Base-by-base conservation (phyloP, 1,140 invertebrate species). In the Drosophila bifasciata region DNA sequence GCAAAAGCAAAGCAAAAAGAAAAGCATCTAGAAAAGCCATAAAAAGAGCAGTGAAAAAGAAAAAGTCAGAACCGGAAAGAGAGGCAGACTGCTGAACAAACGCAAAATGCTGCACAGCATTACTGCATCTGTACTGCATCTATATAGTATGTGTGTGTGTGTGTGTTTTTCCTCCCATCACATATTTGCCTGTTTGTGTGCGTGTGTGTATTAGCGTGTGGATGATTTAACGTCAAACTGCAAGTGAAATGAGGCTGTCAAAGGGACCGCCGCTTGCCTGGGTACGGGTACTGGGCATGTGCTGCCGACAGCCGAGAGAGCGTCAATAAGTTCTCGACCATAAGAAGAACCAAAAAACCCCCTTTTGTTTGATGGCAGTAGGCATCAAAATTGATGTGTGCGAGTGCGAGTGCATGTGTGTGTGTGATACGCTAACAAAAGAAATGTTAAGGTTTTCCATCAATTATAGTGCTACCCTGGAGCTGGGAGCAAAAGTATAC, bases 191-290 rank as follows among this genome's bases (percentile, higher is more conserved):
- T 43, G 28, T 19, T 43, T 36, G 48, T 6, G 21, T 28, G 40
- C 39, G 36, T 36, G 32, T 67, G 8, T 9, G 36, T 36, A 43
- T 9, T 28, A 39, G 11, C 15, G 61, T 21, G 43, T 50, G 52
- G 48, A 69, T 79, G 69, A 77, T 77, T 74, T 74, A 83, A 60
- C 56, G 52, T 60, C 62, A 61, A 71, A 61, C 56, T 64, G 80
- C 51, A 49, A 73, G 51, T 76, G 51, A 84, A 64, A 63, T 61
- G 63, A 63, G 62, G 76, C 50, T 77, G 68, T 81, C 79, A 81
- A 66, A 71, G 71, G 49, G 39, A 39, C 57, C 23, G 28, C 41
- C 56, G 53, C 19, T 61, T 25, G 36, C 36, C 45, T 49, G 45
- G 56, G 46, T 49, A 28, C 39, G 66, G 25, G 46, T 49, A 28